A percentile compares a stretch with the other conserved stretches of the same genome.
Conservation (phyloP, 2,888 invertebrate genomes). For the Mechanitis mazaeus region DNA sequence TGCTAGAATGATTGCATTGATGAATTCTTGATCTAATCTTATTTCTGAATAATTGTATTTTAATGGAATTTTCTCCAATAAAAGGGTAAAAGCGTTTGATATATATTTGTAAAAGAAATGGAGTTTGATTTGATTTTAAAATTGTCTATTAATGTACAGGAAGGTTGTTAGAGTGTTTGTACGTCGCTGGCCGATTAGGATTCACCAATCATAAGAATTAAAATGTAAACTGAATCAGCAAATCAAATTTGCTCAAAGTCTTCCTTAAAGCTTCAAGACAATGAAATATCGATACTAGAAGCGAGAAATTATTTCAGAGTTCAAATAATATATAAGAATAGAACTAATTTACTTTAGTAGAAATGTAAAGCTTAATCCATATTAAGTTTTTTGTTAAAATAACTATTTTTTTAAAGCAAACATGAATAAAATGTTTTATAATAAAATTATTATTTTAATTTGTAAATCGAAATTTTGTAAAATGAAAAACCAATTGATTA, state of each 20-base stretch:
- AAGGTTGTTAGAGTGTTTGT: constrained; percentile 17
- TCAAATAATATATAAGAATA: background rate
- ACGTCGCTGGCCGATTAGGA: constrained; percentile 33
- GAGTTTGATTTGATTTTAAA: background rate
- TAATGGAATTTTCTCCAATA: background rate
- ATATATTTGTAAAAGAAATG: background rate
- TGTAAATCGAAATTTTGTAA: no score
- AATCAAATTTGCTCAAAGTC: constrained; percentile 48
- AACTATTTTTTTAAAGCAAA: background rate
- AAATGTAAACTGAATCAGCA: constrained; percentile 55
- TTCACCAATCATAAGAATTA: constrained; percentile 47
- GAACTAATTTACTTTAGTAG: background rate
- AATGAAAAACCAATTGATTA: no score
- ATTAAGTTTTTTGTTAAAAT: no score
- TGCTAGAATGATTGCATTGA: no score
- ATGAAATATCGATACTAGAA: constrained; percentile 12
- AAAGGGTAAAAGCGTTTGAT: background rate
- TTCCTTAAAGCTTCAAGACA: constrained; percentile 11
- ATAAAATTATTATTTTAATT: no score
- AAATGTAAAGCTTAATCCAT: background rate
- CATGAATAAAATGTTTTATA: background rate
- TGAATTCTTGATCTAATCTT: no score
- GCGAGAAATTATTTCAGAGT: background rate
- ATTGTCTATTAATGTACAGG: background rate
- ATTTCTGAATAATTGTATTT: no score